These are phyloP conservation scores for Smutsia gigantea DNA, from an alignment of 2,797 vertebrate genomes.

Conservation along the genomic window DNA sequence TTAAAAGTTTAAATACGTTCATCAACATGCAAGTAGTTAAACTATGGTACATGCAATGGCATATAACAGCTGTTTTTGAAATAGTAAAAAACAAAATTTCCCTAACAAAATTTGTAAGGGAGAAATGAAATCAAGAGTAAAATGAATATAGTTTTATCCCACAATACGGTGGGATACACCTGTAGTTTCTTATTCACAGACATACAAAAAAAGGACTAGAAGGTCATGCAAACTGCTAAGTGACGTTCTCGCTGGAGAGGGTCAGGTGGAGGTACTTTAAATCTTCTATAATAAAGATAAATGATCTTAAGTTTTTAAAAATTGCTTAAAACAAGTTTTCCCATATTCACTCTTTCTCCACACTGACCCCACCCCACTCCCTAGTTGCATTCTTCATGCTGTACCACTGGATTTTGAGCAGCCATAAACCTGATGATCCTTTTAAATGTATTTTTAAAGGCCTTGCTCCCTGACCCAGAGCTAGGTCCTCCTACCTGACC, in stretches of 20 bases:
- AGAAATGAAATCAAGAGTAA: slow-evolving; percentile 61
- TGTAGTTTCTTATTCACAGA: no score
- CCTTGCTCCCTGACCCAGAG: background rate
- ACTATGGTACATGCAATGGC: background rate
- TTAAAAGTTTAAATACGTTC: background rate
- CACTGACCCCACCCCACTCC: background rate
- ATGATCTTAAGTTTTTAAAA: background rate
- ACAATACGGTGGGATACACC: background rate
- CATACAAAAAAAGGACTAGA: background rate
- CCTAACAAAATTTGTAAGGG: background rate
- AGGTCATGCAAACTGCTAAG: background rate
- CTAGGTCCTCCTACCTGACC: background rate
- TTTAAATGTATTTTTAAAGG: background rate
- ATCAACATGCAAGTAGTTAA: background rate
- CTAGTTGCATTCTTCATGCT: background rate
- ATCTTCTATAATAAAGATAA: background rate
- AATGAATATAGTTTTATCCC: background rate
- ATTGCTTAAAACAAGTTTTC: background rate
- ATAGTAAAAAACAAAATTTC: background rate
- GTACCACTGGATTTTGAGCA: background rate
- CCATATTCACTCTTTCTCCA: background rate
- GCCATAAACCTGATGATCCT: background rate
- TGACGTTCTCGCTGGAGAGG: background rate
- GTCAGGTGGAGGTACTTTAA: background rate
- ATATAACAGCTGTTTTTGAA: background rate